Evolutionary conservation across 2,888 invertebrate genomes (phyloP), one percentile per base, ranked within the genome.

Genomic region (Melieria crassipennis): DNA sequence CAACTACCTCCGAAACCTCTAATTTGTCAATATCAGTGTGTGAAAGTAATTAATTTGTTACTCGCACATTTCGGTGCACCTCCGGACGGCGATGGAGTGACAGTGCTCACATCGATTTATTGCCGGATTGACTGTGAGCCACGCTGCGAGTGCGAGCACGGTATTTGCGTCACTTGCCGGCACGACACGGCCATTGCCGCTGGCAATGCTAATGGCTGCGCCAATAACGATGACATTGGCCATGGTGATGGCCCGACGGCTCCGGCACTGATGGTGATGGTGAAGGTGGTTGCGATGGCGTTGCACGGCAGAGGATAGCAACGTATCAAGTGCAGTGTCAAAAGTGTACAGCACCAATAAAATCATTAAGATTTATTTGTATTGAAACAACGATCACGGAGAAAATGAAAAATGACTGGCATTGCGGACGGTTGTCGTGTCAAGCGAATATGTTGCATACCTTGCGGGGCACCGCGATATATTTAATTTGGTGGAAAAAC

Each of bases 1-100:
- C 30, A 30, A 30, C 42, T 45, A 60, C 30, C 60, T 46, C 60
- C 10, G 30, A 50, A 57, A 50, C 67, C 77, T 77, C 77, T 77
- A 80, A 80, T 81, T 79, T 80, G 81, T 80, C 81, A 80, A 79
- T 77, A 78, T 79, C 75, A 76, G 74, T 68, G 58, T 68, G 64
- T 68, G 50, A 64, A 64, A 61, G 43, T 42, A 48, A 71, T 68
- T 67, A 68, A 68, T 68, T 71, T 63, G 64, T 68, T 52, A 58
- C 55, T 60, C 30, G 60, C 52, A 68, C 64, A 64, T 46, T 68
- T 71, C 61, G 48, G 68, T 50, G 50, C 16, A 52, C 56, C 62
- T 50, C 42, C 5, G 61, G 43, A 55, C 13, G 65, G 9, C 30
- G 30, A 3, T 30, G 30, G 30, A 30, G 30, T 30, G 30, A 30